A percentile compares a stretch with the other conserved stretches of the same genome.
Conservation (phyloP, 2,797 vertebrate species). For the Crax fasciolata region DNA sequence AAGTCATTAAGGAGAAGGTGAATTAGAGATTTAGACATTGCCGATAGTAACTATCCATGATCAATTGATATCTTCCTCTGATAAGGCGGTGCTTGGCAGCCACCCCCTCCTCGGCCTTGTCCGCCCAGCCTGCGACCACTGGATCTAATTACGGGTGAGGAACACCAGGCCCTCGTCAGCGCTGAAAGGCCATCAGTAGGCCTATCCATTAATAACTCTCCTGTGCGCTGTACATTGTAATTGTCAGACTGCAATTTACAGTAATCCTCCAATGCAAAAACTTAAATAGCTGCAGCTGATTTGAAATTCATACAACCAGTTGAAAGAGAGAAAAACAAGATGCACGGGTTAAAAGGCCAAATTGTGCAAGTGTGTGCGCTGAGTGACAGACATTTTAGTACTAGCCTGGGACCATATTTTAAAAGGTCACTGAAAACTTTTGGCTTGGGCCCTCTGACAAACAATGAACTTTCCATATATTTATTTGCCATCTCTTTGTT, state of each 20-base stretch:
- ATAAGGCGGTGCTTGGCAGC: conserved; percentile 75
- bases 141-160: conserved; percentile 91
- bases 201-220: conserved; percentile 91
- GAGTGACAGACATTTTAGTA: conserved; percentile 93
- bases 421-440: conserved; percentile 90
- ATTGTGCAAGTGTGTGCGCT: conserved; percentile 86
- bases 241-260: conserved; percentile 91
- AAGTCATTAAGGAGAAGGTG: conserved; percentile 86
- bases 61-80: conserved; percentile 89
- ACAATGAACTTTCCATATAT: conserved; percentile 91
- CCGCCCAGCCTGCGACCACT: conserved; percentile 78
- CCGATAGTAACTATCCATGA: conserved; percentile 84
- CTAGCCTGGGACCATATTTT: conserved; percentile 89
- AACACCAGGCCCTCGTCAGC: conserved; percentile 85
- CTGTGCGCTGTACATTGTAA: conserved; percentile 91
- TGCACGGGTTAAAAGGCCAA: conserved; percentile 87
- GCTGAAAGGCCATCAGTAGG: conserved; percentile 91
- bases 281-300: conserved; percentile 87
- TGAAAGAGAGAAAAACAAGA: conserved; percentile 90
- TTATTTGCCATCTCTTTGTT: conserved; percentile 95
- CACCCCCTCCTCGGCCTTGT: conserved; percentile 70
- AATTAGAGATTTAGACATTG: conserved; percentile 82
- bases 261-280: conserved; percentile 88
- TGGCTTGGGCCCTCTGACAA: conserved; percentile 88
- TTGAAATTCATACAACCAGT: conserved; percentile 87